phyloP scores from a whole-genome alignment of 1,140 invertebrate species.

The Ridgeia piscesae region DNA sequence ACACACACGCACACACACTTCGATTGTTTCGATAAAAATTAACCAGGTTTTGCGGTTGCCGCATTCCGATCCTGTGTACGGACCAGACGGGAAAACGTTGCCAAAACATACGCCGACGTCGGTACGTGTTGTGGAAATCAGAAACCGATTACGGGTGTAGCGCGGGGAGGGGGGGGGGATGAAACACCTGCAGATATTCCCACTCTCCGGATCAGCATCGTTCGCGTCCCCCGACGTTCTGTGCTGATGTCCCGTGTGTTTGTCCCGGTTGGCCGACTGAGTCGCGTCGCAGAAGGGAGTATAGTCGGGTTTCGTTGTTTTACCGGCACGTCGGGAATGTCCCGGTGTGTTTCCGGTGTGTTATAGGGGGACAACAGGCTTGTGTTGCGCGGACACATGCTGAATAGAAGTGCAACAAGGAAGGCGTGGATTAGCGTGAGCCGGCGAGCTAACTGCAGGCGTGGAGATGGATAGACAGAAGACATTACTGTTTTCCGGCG shows the following conservation, averaged over 20 bases:
- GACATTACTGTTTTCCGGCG: background rate
- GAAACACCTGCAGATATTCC: background rate
- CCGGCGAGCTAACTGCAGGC: background rate
- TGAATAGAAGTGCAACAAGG: background rate
- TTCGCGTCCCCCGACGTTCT: background rate
- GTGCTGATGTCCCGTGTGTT: background rate
- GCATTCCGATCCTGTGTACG: background rate
- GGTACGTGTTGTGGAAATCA: too few species aligned
- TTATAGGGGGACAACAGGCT: background rate
- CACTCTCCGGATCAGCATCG: background rate
- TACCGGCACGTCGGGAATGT: background rate
- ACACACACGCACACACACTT: background rate
- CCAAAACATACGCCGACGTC: background rate
- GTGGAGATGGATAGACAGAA: background rate
- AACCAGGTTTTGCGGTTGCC: background rate
- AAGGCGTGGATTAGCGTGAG: background rate
- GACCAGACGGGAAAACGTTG: background rate
- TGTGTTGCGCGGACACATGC: background rate
- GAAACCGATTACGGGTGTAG: too few species aligned
- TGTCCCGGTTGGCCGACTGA: background rate
- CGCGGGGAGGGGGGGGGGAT: background rate
- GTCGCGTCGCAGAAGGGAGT: background rate
- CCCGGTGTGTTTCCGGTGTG: background rate
- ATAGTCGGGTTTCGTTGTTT: background rate
- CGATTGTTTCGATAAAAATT: background rate